phyloP scores from a whole-genome alignment of 2,113 vertebrate genomes.

The Empidonax alnorum region DNA sequence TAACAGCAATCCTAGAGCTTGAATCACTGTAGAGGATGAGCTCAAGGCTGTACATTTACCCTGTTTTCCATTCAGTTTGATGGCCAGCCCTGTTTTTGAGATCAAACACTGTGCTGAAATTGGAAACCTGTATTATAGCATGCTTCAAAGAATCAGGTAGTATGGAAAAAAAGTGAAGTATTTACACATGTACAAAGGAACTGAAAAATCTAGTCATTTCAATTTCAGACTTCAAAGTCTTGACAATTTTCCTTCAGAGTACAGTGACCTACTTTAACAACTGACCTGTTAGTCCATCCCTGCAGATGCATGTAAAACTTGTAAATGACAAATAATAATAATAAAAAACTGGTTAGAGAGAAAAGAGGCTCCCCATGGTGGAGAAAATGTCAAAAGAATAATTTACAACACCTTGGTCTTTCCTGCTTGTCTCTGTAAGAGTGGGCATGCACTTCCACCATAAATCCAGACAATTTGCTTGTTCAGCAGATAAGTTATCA shows the following conservation, averaged over 20 bases:
- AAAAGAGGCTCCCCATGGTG: not conserved
- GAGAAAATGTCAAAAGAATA: not conserved
- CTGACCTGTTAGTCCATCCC: not conserved
- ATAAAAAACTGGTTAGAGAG: not conserved
- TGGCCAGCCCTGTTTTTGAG: not conserved
- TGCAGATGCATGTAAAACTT: not conserved
- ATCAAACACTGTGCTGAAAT: conserved; percentile 17
- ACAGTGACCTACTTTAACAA: conserved; percentile 8
- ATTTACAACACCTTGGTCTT: not conserved
- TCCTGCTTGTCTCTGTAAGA: not conserved
- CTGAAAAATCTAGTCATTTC: not conserved
- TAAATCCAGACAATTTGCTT: not conserved
- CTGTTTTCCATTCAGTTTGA: not conserved
- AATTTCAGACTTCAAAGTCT: conserved; percentile 50
- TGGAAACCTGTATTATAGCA: not conserved
- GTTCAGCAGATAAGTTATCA: not conserved
- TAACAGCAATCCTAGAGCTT: not conserved
- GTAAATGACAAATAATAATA: not conserved
- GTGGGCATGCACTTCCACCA: not conserved
- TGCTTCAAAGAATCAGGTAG: conserved; percentile 35
- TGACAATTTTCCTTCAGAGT: not conserved
- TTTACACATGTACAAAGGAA: not conserved
- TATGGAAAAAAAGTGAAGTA: not conserved
- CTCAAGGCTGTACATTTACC: not conserved
- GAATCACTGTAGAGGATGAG: not conserved